phyloP scores from a whole-genome alignment of 2,888 invertebrate species.

The Adelognathus sp. region DNA sequence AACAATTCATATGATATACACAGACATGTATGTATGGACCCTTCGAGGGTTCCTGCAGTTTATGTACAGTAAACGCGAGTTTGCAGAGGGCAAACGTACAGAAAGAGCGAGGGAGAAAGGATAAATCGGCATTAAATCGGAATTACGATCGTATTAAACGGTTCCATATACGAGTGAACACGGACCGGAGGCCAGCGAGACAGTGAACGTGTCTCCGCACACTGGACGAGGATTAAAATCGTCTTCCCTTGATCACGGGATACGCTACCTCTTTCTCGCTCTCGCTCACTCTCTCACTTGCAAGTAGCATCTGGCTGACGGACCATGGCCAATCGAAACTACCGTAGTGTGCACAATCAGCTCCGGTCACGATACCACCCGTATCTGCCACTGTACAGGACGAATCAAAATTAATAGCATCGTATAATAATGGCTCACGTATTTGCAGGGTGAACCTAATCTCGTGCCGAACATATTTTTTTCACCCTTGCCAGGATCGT shows the following conservation, averaged over 20 bases:
- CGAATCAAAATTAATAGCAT: constrained; percentile 3
- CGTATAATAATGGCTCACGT: neutral
- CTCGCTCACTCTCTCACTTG: neutral
- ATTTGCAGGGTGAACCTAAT: neutral
- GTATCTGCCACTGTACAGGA: neutral
- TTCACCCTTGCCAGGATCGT: neutral
- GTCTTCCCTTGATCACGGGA: constrained; percentile 58
- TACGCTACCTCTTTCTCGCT: neutral
- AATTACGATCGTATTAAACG: constrained; percentile 76
- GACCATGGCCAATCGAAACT: constrained; percentile 16
- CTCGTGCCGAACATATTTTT: neutral
- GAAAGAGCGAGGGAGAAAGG: constrained; percentile 58
- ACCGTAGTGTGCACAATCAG: neutral
- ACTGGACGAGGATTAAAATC: constrained; percentile 72
- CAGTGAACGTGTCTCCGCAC: constrained; percentile 73
- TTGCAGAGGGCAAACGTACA: neutral
- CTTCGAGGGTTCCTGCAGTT: neutral
- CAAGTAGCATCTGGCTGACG: constrained; percentile 24
- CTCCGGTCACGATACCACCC: neutral
- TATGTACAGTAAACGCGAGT: constrained; percentile 2
- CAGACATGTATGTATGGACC: neutral
- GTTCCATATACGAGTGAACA: constrained; percentile 48
- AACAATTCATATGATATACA: neutral
- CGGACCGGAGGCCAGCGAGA: constrained; percentile 65
- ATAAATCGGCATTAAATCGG: constrained; percentile 79